Evolutionary conservation across 2,113 vertebrate species (phyloP).

Genomic region (Dipodomys merriami): DNA sequence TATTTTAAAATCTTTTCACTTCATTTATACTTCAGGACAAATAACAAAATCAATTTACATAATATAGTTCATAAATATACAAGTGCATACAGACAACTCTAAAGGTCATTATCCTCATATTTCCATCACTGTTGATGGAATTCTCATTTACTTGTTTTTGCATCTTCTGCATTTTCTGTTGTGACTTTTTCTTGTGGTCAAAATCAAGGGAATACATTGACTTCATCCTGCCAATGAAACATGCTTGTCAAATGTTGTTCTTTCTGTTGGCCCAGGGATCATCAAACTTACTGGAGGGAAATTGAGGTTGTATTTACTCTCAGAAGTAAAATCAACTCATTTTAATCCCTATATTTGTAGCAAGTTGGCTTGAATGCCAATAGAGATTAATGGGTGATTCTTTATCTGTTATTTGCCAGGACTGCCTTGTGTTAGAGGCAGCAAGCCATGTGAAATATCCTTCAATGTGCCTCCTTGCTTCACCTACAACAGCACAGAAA

Average conservation of each 20-base stretch:
- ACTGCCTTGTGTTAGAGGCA: conserved; percentile 33
- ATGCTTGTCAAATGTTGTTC: neutral
- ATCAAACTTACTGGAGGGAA: conserved; percentile 18
- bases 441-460: neutral
- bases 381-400: conserved; percentile 62
- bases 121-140: neutral
- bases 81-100: neutral
- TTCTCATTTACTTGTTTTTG: conserved; percentile 5
- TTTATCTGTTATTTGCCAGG: conserved; percentile 55
- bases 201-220: conserved; percentile 29
- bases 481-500: conserved; percentile 54
- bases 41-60: neutral
- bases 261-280: neutral
- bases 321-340: conserved; percentile 44
- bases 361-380: conserved; percentile 23
- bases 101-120: neutral
- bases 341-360: conserved; percentile 55
- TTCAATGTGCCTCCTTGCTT: neutral
- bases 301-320: conserved; percentile 53
- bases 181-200: conserved; percentile 46
- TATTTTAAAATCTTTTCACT: neutral
- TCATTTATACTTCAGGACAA: neutral
- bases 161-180: conserved; percentile 51
- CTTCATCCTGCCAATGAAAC: conserved; percentile 38
- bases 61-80: neutral